Base-by-base conservation (phyloP, 2,797 vertebrate species). In the Miichthys miiuy region DNA sequence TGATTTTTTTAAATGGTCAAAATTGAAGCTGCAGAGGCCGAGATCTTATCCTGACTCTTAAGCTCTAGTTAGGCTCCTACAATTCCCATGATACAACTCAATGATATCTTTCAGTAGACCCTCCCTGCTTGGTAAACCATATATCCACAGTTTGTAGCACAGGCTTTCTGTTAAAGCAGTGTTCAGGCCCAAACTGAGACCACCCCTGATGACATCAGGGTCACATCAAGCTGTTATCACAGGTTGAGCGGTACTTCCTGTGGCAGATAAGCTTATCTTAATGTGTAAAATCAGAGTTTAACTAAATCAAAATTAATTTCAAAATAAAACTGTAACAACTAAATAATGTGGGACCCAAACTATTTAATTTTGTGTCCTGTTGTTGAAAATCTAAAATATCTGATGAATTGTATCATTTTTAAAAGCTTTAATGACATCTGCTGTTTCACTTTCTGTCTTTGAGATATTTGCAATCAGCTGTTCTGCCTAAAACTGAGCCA, bases 311-410 rank as follows among this genome's bases (percentile, higher is more conserved):
- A 41, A 38, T 10, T 2, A 4, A 20, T 20, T 69, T 44, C 16
- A 27, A 62, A 62, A 65, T 63, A 30, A 61, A 54, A 25, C 3
- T 1, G 12, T 6, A 3, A 56, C n/a, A 42, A 12, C 20, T 63
- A 25, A 44, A 77, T 72, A 68, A 72, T 51, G 73, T 78, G 51
- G 69, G 69, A 82, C 72, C 66, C 34, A 20, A 51, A 65, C 55
- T 8, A 9, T 71, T 54, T 57, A 0, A 23, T 34, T 52, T 50
- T 2, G 44, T 50, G 3, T 71, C 25, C 69, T 72, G 21, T 30
- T 50, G 51, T 9, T 67, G 21, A 76, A 80, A 84, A 77, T 11
- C 9, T 38, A 3, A 61, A 66, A 46, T 8, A 54, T 38, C 38
- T 78, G 50, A 62, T 66, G 70, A 42, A 72, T 20, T 5, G 9